phyloP scores from a whole-genome alignment of 2,888 invertebrate species.

The Lasius platythorax region DNA sequence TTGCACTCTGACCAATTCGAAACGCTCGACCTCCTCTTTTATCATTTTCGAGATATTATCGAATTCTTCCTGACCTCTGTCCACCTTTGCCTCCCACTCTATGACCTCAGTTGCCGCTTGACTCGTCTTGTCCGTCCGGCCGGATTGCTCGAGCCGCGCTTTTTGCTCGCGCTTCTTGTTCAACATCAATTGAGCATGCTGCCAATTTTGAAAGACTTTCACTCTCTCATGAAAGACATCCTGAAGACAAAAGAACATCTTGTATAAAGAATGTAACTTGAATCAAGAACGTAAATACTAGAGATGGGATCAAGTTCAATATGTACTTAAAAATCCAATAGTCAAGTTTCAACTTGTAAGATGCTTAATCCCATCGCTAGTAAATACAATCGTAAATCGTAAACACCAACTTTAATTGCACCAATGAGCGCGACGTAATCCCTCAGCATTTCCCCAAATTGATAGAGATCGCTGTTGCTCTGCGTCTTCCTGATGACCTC shows the following conservation, averaged over 20 bases:
- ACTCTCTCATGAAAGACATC: slow-evolving; percentile 91
- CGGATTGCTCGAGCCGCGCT: slow-evolving; percentile 95
- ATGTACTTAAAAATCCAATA: too few relatives aligned
- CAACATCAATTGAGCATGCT: slow-evolving; percentile 97
- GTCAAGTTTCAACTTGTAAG: too few relatives aligned
- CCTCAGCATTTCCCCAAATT: slow-evolving; percentile 97
- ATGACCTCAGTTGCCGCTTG: slow-evolving; percentile 96
- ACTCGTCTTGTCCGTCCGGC: slow-evolving; percentile 95
- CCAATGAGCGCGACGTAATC: slow-evolving; percentile 97
- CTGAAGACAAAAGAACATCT: slow-evolving; percentile 82
- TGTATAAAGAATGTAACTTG: neutral
- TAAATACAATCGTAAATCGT: slow-evolving; percentile 86
- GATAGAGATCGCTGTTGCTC: slow-evolving; percentile 97
- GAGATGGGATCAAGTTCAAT: too few relatives aligned
- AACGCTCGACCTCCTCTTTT: slow-evolving; percentile 96
- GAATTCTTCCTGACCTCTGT: slow-evolving; percentile 98
- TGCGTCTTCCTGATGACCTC: slow-evolving; percentile 96
- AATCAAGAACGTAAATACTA: slow-evolving; percentile 78
- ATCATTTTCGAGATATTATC: slow-evolving; percentile 97
- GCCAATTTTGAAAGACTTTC: slow-evolving; percentile 98
- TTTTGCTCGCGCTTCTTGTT: slow-evolving; percentile 98
- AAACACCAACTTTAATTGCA: slow-evolving; percentile 91
- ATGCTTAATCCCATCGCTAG: too few relatives aligned
- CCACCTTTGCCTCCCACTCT: slow-evolving; percentile 99
- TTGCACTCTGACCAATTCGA: slow-evolving; percentile 94